A percentile compares a stretch with the other conserved stretches of the same genome.
phyloP scores from a whole-genome alignment of 2,888 invertebrate species.

The Sinohyriopsis cumingii region DNA sequence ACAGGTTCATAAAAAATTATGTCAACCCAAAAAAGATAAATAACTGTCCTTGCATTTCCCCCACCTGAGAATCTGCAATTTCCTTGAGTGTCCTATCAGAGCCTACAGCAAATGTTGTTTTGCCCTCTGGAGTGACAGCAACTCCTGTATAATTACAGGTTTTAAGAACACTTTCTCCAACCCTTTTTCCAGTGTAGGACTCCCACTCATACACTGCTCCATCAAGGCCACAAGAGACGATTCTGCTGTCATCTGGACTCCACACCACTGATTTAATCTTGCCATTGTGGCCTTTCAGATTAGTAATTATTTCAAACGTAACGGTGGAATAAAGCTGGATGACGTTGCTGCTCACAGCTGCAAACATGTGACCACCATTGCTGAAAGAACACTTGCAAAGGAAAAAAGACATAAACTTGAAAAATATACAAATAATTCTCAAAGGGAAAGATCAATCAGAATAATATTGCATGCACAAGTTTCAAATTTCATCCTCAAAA shows the following conservation, averaged over 20 bases:
- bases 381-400: conserved; percentile 80
- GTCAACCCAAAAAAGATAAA: too few species aligned
- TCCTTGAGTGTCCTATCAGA: conserved; percentile 80
- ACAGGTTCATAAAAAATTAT: too few species aligned
- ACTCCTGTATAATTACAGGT: conserved; percentile 82
- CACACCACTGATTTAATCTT: conserved; percentile 78
- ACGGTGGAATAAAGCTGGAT: conserved; percentile 88
- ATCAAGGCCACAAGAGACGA: conserved; percentile 89
- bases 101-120: conserved; percentile 81
- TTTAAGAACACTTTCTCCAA: conserved; percentile 87
- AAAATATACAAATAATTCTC: too few species aligned
- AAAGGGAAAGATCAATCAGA: neutral
- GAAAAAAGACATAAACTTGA: neutral
- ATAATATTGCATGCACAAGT: neutral
- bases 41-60: neutral
- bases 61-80: conserved; percentile 71
- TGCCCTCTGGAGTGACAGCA: conserved; percentile 76
- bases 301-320: conserved; percentile 82
- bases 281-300: conserved; percentile 79
- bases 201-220: conserved; percentile 95
- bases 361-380: conserved; percentile 88
- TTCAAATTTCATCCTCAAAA: too few species aligned
- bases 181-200: conserved; percentile 77
- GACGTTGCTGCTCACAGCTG: conserved; percentile 88
- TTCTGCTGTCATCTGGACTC: conserved; percentile 83